A percentile compares a stretch with the other conserved stretches of the same genome.
Evolutionary conservation across 2,113 vertebrate genomes (phyloP).

Genomic region (Anoura caudifer): DNA sequence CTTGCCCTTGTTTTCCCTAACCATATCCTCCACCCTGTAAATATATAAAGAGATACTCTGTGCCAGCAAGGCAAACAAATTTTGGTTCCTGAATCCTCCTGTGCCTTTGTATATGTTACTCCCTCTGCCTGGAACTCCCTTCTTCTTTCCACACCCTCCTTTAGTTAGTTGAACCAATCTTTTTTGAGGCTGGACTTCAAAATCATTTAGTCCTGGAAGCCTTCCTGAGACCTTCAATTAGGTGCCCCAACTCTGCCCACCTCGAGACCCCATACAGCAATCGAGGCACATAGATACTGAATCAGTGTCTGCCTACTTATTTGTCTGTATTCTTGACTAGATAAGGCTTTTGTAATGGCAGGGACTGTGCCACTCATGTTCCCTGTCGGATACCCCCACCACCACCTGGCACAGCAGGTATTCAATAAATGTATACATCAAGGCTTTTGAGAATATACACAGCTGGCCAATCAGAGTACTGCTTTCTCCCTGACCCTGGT

Average conservation of each 20-base stretch:
- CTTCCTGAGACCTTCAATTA: background rate
- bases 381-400: background rate
- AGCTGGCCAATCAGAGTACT: background rate
- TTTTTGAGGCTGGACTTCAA: background rate
- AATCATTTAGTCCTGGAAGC: background rate
- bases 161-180: background rate
- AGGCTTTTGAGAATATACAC: background rate
- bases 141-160: background rate
- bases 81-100: background rate
- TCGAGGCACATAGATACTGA: fast-evolving
- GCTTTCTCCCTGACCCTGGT: background rate
- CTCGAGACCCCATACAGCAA: background rate
- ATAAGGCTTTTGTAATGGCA: background rate
- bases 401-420: background rate
- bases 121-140: background rate
- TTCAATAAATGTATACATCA: background rate
- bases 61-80: background rate
- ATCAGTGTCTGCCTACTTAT: background rate
- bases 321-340: background rate
- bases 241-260: background rate
- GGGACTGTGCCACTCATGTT: background rate
- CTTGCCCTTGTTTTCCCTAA: background rate
- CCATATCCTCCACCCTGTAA: background rate
- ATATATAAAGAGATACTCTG: background rate
- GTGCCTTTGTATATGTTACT: background rate